Evolutionary conservation across 2,888 invertebrate species (phyloP), one percentile per base, ranked within the genome.

Genomic region (Orthonevra nobilis): DNA sequence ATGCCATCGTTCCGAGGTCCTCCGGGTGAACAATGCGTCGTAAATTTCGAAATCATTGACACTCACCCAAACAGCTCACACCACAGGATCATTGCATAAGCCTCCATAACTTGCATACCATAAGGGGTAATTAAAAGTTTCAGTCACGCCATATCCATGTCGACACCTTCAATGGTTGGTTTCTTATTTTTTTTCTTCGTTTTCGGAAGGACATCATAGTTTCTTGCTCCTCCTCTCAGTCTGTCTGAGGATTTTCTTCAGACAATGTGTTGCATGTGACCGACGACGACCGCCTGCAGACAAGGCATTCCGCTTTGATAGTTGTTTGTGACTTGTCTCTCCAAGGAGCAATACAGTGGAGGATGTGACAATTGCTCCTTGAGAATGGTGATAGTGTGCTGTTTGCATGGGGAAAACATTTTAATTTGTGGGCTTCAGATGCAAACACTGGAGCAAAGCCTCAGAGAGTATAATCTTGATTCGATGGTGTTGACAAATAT

Each of bases 121-220:
- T 28, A 64, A n/a, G 46, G 54, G 46, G 73, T 73, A 79, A 79
- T 79, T 79, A 79, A 79, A 79, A 79, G 66, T 79, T 73, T 54
- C 52, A 36, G 77, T 73, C 77, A 79, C 77, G 77, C 77, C 77
- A 79, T 61, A 72, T 79, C 44, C 77, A 46, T 73, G 77, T 79
- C 54, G 52, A 40, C 77, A 79, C 72, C 66, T 54, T 73, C 28
- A 73, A 60, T 79, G 42, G 48, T 70, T 32, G 44, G 48, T 42
- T 40, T 74, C 23, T 17, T 38, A 7, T 20, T 44, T 20, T 32
- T 56, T 10, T 12, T 1, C 5, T 34, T 34, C 36, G 14, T 12
- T 36, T 30, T 15, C 34, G n/a, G 30, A 14, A 48, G 36, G 54
- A 54, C 54, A 4, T 23, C 23, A 7, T 10, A n/a, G 46, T 15